These are phyloP conservation scores for Ochropacha duplaris DNA, from an alignment of 2,888 invertebrate species.

Conservation along the genomic window DNA sequence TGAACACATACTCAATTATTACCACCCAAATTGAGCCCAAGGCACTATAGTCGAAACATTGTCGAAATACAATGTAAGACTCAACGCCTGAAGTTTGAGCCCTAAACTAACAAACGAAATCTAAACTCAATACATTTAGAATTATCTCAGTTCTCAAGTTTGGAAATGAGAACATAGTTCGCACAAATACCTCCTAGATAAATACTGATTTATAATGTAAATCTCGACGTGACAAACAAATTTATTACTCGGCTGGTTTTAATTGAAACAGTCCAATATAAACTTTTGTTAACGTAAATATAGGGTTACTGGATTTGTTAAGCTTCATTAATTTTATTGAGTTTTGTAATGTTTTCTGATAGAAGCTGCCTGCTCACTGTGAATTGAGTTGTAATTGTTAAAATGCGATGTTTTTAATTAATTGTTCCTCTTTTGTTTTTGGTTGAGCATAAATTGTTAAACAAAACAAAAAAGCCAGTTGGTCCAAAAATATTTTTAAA, in stretches of 20 bases:
- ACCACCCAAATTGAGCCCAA: background rate
- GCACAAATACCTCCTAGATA: conserved; percentile 24
- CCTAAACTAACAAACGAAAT: background rate
- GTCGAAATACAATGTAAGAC: background rate
- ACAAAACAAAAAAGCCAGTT: too few species aligned
- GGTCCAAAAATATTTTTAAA: too few species aligned
- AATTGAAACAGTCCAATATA: conserved; percentile 42
- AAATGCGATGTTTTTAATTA: too few species aligned
- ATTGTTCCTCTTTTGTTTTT: too few species aligned
- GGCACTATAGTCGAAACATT: background rate
- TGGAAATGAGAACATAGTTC: conserved; percentile 1
- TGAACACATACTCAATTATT: background rate
- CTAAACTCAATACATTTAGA: background rate
- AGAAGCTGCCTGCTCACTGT: too few species aligned
- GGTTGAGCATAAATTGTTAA: too few species aligned
- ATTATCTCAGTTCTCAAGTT: background rate
- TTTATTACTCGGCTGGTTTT: conserved; percentile 35
- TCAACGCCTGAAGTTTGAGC: too few species aligned
- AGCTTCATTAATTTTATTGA: background rate
- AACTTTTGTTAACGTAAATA: conserved; percentile 11
- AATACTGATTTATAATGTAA: conserved; percentile 36
- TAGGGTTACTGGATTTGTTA: background rate
- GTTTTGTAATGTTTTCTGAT: background rate
- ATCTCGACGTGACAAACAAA: conserved; percentile 38
- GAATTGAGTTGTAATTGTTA: too few species aligned